phyloP scores from a whole-genome alignment of 2,113 vertebrate species.

The Atherinomorus stipes region DNA sequence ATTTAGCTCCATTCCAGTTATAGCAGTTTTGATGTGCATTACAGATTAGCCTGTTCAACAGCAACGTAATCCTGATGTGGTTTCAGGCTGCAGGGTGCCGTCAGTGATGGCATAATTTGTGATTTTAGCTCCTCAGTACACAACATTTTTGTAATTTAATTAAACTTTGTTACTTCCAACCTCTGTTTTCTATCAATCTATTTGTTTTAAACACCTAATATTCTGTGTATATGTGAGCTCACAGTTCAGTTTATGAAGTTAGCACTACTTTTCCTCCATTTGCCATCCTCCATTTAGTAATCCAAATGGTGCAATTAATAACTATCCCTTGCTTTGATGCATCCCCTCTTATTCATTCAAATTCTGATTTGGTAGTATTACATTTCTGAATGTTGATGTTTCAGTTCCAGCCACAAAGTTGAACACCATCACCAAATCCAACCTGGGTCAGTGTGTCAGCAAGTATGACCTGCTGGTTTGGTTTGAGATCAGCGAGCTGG shows the following conservation, averaged over 20 bases:
- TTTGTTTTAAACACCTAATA: neutral
- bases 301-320: neutral
- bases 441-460: constrained; percentile 95
- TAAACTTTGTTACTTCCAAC: neutral
- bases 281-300: constrained; percentile 1
- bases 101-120: constrained; percentile 54
- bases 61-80: constrained; percentile 49
- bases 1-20: constrained; percentile 31
- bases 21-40: constrained; percentile 5
- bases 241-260: neutral
- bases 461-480: constrained; percentile 98
- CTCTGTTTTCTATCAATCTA: neutral
- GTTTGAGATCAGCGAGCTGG: constrained; percentile 99
- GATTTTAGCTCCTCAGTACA: constrained; percentile 21
- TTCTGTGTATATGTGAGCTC: neutral
- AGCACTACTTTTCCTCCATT: neutral
- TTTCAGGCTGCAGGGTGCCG: constrained; percentile 43
- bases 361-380: neutral
- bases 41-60: constrained; percentile 52
- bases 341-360: neutral
- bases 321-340: neutral
- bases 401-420: constrained; percentile 96
- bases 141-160: constrained; percentile 5
- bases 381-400: constrained; percentile 11
- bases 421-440: constrained; percentile 95